Evolutionary conservation across 2,888 invertebrate genomes (phyloP).

Genomic region (Arctia plantaginis): DNA sequence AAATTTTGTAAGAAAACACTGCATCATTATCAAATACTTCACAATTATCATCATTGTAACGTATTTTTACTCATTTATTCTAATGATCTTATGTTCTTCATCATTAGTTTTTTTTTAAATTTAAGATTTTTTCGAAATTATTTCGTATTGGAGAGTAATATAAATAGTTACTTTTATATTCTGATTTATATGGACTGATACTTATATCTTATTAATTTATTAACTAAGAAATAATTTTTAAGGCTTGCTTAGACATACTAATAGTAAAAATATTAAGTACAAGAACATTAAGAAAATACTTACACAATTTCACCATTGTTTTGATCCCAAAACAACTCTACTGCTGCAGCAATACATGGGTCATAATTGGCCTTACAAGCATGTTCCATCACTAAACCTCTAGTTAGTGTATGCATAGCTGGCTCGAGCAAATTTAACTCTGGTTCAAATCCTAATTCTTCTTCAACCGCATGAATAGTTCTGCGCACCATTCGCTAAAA

Average conservation of each 20-base stretch:
- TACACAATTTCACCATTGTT: conserved; percentile 67
- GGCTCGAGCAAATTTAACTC: conserved; percentile 63
- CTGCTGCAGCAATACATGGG: conserved; percentile 78
- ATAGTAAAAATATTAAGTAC: background rate
- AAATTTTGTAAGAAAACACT: background rate
- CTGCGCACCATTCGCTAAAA: conserved; percentile 75
- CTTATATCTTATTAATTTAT: background rate
- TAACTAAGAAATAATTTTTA: background rate
- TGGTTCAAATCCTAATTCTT: conserved; percentile 70
- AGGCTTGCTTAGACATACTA: background rate
- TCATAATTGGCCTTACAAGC: conserved; percentile 74
- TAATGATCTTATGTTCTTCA: too few relatives aligned
- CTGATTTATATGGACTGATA: too few relatives aligned
- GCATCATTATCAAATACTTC: too few relatives aligned
- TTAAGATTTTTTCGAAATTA: too few relatives aligned
- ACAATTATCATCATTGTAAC: too few relatives aligned
- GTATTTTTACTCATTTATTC: too few relatives aligned
- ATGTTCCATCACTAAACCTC: conserved; percentile 81
- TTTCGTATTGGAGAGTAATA: too few relatives aligned
- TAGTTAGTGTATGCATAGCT: conserved; percentile 69
- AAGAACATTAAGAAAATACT: conserved; percentile 48
- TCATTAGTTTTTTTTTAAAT: too few relatives aligned
- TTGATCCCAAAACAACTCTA: conserved; percentile 77
- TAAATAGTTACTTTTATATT: too few relatives aligned
- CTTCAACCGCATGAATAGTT: conserved; percentile 66